phyloP scores from a whole-genome alignment of 2,797 vertebrate species.

The Meda fulgida region DNA sequence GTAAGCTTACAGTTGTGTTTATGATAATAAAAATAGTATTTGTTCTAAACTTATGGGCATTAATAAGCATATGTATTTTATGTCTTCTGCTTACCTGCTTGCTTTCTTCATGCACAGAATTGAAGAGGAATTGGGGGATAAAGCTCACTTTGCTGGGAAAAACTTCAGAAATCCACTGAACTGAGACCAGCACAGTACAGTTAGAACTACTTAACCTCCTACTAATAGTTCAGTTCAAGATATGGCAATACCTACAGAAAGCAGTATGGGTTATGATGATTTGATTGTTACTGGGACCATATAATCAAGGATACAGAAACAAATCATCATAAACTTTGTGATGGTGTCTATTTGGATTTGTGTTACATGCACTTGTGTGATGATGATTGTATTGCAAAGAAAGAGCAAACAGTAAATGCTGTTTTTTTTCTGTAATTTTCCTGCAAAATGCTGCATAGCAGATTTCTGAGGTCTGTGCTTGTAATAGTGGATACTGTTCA shows the following conservation, averaged over 20 bases:
- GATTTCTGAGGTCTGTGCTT: constrained; percentile 17
- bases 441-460: constrained; percentile 11
- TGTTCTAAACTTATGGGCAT: neutral
- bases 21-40: neutral
- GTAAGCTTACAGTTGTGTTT: constrained; percentile 65
- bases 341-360: neutral
- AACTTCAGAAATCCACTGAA: constrained; percentile 91
- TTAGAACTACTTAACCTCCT: neutral
- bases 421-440: too few species aligned
- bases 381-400: constrained; percentile 7
- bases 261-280: neutral
- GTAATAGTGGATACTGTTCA: constrained; percentile 9
- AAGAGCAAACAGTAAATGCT: constrained; percentile 4
- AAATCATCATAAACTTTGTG: neutral
- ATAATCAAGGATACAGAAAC: neutral
- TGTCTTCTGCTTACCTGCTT: neutral
- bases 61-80: neutral
- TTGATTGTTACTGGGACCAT: neutral
- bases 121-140: constrained; percentile 92
- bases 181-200: constrained; percentile 64
- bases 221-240: constrained; percentile 28
- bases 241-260: constrained; percentile 3
- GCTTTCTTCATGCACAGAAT: constrained; percentile 78
- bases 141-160: constrained; percentile 89
- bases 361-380: constrained; percentile 19